phyloP scores from a whole-genome alignment of 2,888 invertebrate species.

The Octodonta nipae region DNA sequence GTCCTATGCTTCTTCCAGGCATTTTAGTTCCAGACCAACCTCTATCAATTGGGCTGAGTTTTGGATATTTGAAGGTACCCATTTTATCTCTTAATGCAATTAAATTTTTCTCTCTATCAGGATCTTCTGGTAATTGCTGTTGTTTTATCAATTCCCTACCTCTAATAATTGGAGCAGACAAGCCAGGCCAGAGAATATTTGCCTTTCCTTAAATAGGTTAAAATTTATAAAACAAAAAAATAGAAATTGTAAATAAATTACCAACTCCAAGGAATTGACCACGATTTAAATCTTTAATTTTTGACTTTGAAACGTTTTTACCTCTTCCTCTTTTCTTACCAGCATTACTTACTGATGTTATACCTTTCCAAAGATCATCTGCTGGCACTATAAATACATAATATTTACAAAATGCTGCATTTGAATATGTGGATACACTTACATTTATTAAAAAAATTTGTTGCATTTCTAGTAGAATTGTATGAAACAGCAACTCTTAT shows the following conservation, averaged over 20 bases:
- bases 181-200: slow-evolving; percentile 82
- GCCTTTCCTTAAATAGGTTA: slow-evolving; percentile 46
- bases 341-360: slow-evolving; percentile 92
- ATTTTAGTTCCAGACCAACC: slow-evolving; percentile 83
- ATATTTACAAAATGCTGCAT: background rate
- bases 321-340: slow-evolving; percentile 88
- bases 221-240: too few relatives aligned
- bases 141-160: slow-evolving; percentile 66
- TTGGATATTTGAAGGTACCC: slow-evolving; percentile 47
- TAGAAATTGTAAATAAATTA: too few relatives aligned
- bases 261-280: slow-evolving; percentile 79
- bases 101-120: slow-evolving; percentile 57
- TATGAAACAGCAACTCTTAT: too few relatives aligned
- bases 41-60: slow-evolving; percentile 69
- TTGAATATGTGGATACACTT: background rate
- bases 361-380: slow-evolving; percentile 83
- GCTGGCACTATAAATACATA: slow-evolving; percentile 50
- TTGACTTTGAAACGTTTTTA: slow-evolving; percentile 56
- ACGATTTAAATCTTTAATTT: slow-evolving; percentile 66
- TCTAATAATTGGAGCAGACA: slow-evolving; percentile 68
- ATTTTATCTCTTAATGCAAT: slow-evolving; percentile 61
- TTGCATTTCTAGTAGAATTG: slow-evolving; percentile 32
- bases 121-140: slow-evolving; percentile 60
- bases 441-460: slow-evolving; percentile 61
- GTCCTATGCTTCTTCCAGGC: slow-evolving; percentile 80